These are phyloP conservation scores for Miltochrista miniata DNA, from an alignment of 2,888 invertebrate species.

Conservation along the genomic window DNA sequence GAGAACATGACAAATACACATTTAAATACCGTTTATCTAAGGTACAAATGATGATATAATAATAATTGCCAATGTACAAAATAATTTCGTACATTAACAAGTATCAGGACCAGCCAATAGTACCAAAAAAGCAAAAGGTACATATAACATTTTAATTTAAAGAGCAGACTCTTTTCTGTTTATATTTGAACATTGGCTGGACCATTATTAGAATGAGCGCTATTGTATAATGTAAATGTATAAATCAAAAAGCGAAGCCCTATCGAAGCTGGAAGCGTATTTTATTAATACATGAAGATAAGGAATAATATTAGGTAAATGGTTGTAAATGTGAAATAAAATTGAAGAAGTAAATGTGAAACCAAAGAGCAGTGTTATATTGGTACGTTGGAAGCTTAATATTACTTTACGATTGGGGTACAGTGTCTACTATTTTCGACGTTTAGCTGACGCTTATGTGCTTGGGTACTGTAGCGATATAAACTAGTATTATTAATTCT, in stretches of 20 bases:
- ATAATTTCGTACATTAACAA: constrained; percentile 16
- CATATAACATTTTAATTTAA: neutral
- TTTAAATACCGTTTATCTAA: constrained; percentile 27
- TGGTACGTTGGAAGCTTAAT: constrained; percentile 34
- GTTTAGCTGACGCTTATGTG: constrained; percentile 45
- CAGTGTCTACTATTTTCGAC: constrained; percentile 25
- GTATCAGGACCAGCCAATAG: constrained; percentile 20
- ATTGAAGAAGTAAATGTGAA: constrained; percentile 34
- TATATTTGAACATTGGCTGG: constrained; percentile 19
- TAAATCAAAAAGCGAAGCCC: constrained; percentile 54
- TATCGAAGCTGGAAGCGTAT: constrained; percentile 50
- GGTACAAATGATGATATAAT: constrained; percentile 33
- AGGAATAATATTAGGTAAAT: neutral
- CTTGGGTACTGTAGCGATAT: constrained; percentile 42
- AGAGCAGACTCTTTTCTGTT: neutral
- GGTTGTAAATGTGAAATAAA: constrained; percentile 19
- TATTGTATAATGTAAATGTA: constrained; percentile 36
- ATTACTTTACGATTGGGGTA: constrained; percentile 18
- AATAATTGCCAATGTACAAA: constrained; percentile 21
- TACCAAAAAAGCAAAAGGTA: constrained; percentile 8
- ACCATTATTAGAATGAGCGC: constrained; percentile 34
- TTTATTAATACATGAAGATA: neutral
- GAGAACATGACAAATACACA: constrained; percentile 64
- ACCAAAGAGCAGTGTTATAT: constrained; percentile 48
- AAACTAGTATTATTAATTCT: constrained; percentile 41